A percentile compares a stretch with the other conserved stretches of the same genome.
Conservation (phyloP, 2,797 vertebrate genomes). For the Helarctos malayanus region DNA sequence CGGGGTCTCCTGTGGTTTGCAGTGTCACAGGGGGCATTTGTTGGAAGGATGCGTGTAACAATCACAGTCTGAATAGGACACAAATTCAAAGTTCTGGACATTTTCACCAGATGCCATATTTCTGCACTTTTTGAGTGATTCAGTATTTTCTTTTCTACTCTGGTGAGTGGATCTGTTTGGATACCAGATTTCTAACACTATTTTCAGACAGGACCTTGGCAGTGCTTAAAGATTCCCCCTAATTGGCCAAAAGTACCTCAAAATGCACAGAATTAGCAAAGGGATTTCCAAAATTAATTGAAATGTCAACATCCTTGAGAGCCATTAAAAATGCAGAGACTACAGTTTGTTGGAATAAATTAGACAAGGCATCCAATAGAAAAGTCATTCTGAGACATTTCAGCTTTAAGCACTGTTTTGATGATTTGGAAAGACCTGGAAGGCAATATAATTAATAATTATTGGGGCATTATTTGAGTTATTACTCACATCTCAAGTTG, state of each 20-base stretch:
- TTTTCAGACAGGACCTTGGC: neutral
- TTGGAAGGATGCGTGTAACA: neutral
- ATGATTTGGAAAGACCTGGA: neutral
- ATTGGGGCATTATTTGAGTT: neutral
- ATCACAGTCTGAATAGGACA: slow-evolving; percentile 18
- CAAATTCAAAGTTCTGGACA: neutral
- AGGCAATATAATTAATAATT: neutral
- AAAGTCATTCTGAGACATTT: slow-evolving; percentile 31
- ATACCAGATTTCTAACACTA: neutral
- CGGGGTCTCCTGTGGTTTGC: slow-evolving; percentile 11
- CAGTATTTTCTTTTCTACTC: neutral
- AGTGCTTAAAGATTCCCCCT: neutral
- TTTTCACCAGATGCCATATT: neutral
- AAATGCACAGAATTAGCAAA: slow-evolving; percentile 5
- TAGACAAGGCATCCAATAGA: neutral
- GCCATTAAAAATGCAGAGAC: neutral
- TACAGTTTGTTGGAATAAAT: neutral
- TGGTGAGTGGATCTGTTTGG: neutral
- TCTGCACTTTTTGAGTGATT: slow-evolving; percentile 7
- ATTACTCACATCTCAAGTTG: neutral
- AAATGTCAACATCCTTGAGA: neutral
- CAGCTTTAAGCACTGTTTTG: slow-evolving; percentile 66
- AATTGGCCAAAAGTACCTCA: neutral
- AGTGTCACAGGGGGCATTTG: neutral
- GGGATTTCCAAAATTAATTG: slow-evolving; percentile 6